These are phyloP conservation scores for Callosobruchus maculatus DNA, from an alignment of 2,888 invertebrate genomes.

Conservation along the genomic window DNA sequence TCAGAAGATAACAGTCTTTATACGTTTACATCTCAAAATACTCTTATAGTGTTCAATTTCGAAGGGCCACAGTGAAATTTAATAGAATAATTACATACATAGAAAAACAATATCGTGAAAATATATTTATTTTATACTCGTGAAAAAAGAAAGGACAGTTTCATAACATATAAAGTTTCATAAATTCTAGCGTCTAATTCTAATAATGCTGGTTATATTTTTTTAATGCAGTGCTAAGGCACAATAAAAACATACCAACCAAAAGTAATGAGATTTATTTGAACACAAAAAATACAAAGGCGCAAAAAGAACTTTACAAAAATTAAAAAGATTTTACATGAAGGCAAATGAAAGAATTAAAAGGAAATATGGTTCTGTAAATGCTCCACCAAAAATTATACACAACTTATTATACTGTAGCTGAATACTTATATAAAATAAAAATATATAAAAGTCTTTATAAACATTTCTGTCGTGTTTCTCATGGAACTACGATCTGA, in stretches of 20 bases:
- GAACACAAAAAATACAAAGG: slow-evolving; percentile 28
- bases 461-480: slow-evolving; percentile 11
- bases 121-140: neutral
- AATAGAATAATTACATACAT: too few species aligned
- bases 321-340: slow-evolving; percentile 17
- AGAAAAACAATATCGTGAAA: neutral
- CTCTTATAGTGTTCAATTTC: too few species aligned
- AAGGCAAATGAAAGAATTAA: slow-evolving; percentile 16
- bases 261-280: slow-evolving; percentile 25
- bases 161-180: neutral
- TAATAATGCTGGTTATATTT: neutral
- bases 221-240: slow-evolving; percentile 15
- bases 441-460: slow-evolving; percentile 32
- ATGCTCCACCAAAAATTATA: neutral
- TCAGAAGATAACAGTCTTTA: too few species aligned
- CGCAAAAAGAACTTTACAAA: slow-evolving; percentile 22
- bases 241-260: slow-evolving; percentile 25
- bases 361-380: slow-evolving; percentile 6
- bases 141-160: neutral
- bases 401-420: slow-evolving; percentile 6
- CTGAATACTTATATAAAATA: slow-evolving; percentile 31
- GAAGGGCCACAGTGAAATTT: too few species aligned
- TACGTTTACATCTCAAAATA: too few species aligned
- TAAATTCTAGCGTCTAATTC: neutral
- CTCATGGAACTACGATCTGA: neutral